Evolutionary conservation across 1,140 invertebrate species (phyloP).

Genomic region (Monochamus saltuarius): DNA sequence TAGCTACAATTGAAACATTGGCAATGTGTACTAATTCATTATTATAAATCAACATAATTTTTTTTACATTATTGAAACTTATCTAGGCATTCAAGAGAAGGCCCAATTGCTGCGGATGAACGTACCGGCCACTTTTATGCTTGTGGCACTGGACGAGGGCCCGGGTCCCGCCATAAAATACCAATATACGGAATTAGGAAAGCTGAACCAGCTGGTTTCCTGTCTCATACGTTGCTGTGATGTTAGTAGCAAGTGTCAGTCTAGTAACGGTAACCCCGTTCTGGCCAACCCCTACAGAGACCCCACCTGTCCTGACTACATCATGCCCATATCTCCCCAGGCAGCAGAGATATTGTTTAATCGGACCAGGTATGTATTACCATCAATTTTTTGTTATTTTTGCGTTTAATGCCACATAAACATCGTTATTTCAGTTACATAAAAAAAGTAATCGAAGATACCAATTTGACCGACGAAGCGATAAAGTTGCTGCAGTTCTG

Average conservation of each 20-base stretch:
- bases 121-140: slow-evolving; percentile 87
- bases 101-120: slow-evolving; percentile 69
- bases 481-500: slow-evolving; percentile 87
- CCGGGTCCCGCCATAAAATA: slow-evolving; percentile 92
- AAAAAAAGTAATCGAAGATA: slow-evolving; percentile 94
- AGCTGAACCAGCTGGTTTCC: slow-evolving; percentile 92
- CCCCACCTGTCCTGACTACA: slow-evolving; percentile 63
- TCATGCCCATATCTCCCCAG: slow-evolving; percentile 74
- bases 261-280: slow-evolving; percentile 60
- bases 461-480: slow-evolving; percentile 87
- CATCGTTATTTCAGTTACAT: slow-evolving; percentile 69
- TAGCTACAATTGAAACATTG: too few relatives aligned
- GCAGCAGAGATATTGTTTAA: slow-evolving; percentile 81
- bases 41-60: too few relatives aligned
- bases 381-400: too few relatives aligned
- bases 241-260: slow-evolving; percentile 77
- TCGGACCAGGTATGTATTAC: slow-evolving; percentile 64
- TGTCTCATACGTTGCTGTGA: slow-evolving; percentile 91
- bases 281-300: slow-evolving; percentile 85
- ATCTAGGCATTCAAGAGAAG: slow-evolving; percentile 46
- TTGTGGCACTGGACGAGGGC: slow-evolving; percentile 90
- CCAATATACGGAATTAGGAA: slow-evolving; percentile 92
- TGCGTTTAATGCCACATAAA: neutral
- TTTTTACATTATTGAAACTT: slow-evolving; percentile 14
- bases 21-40: too few relatives aligned